Conservation (phyloP, 2,113 vertebrate genomes). For the Lanius collurio region DNA sequence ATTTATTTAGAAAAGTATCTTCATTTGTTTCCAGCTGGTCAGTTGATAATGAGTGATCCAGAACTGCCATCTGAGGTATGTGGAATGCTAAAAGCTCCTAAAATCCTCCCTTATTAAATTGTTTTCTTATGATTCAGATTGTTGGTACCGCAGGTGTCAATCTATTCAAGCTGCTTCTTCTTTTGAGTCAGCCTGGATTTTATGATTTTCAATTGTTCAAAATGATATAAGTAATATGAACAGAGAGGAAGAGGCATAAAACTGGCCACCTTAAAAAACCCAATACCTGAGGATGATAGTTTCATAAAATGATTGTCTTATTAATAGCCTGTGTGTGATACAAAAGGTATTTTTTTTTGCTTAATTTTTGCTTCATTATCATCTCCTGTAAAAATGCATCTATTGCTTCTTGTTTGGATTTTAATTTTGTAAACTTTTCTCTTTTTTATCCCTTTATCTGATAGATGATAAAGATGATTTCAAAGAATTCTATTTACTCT, state of each 20-base stretch:
- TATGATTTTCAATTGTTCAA: neutral
- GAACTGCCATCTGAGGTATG: neutral
- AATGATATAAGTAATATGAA: neutral
- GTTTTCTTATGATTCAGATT: neutral
- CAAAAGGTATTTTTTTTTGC: neutral
- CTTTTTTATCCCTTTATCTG: neutral
- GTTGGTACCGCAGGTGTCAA: neutral
- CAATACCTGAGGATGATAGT: neutral
- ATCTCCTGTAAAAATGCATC: neutral
- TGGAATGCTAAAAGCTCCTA: neutral
- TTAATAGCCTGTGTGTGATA: neutral
- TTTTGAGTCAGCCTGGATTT: neutral
- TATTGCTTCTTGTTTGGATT: neutral
- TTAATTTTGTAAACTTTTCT: neutral
- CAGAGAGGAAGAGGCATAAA: neutral
- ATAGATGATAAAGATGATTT: neutral
- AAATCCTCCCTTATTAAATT: neutral
- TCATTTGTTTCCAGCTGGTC: neutral
- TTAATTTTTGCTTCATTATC: neutral
- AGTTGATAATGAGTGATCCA: neutral
- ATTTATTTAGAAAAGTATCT: neutral
- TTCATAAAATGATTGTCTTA: neutral
- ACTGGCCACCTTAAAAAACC: neutral
- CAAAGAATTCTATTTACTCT: neutral
- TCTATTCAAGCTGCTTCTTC: neutral